Conservation (phyloP, 2,113 vertebrate genomes). For the Psilopsiagon aymara region DNA sequence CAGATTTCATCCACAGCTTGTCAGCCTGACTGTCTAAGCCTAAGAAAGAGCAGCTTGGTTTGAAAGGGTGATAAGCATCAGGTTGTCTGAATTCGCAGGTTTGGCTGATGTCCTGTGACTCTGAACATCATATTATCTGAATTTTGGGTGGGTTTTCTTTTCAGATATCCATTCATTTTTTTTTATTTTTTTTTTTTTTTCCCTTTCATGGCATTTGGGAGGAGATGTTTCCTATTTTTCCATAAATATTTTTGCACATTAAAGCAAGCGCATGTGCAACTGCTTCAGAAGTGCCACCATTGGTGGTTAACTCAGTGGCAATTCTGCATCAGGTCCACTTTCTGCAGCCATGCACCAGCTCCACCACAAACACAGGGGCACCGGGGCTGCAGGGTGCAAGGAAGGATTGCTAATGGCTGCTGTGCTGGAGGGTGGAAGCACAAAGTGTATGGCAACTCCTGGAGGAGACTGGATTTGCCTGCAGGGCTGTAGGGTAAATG, state of each 20-base stretch:
- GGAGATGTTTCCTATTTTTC: not conserved
- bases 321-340: fast-evolving
- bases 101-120: not conserved
- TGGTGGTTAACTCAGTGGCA: not conserved
- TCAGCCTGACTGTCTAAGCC: not conserved
- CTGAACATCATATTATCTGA: not conserved
- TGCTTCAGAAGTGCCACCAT: fast-evolving
- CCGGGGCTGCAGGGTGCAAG: not conserved
- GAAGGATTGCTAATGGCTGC: not conserved
- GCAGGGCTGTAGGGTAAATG: not conserved
- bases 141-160: not conserved
- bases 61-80: not conserved
- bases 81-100: not conserved
- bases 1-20: not conserved
- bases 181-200: not conserved
- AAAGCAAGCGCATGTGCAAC: fast-evolving
- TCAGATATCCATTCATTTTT: not conserved
- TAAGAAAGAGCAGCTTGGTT: not conserved
- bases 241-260: fast-evolving
- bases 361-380: not conserved
- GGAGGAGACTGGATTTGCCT: not conserved
- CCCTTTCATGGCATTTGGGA: not conserved
- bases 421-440: not conserved
- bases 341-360: not conserved
- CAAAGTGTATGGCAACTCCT: not conserved